phyloP scores from a whole-genome alignment of 2,797 vertebrate species.

The Scomberomorus guttatus region DNA sequence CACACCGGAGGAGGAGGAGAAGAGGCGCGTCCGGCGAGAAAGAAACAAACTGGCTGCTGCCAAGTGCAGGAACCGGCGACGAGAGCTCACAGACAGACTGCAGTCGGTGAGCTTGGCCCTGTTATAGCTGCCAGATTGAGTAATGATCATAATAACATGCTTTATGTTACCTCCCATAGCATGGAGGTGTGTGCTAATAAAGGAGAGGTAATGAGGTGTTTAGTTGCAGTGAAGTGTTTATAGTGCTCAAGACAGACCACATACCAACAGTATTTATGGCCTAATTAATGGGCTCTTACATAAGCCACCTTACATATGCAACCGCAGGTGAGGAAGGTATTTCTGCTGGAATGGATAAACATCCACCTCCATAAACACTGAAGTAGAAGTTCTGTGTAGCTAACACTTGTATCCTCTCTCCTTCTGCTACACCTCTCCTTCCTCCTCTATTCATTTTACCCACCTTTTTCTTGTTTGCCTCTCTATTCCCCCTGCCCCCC shows the following conservation, averaged over 20 bases:
- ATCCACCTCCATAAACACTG: slow-evolving; percentile 36
- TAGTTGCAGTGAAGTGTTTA: slow-evolving; percentile 43
- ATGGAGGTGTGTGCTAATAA: slow-evolving; percentile 44
- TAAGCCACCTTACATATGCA: slow-evolving; percentile 38
- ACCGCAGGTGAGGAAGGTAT: slow-evolving; percentile 30
- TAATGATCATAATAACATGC: slow-evolving; percentile 56
- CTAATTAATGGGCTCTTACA: slow-evolving; percentile 51
- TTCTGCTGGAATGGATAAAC: slow-evolving; percentile 16
- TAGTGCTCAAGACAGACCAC: slow-evolving; percentile 35
- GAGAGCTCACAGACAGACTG: slow-evolving; percentile 95
- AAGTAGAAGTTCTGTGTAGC: slow-evolving; percentile 18
- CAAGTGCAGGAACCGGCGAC: slow-evolving; percentile 94
- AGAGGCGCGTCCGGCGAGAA: slow-evolving; percentile 92
- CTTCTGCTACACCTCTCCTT: slow-evolving; percentile 27
- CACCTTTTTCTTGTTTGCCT: slow-evolving; percentile 24
- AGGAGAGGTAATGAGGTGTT: slow-evolving; percentile 46
- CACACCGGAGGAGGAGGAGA: slow-evolving; percentile 96
- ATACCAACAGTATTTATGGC: slow-evolving; percentile 38
- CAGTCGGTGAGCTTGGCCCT: slow-evolving; percentile 90
- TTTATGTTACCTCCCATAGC: slow-evolving; percentile 33
- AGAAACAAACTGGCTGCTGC: slow-evolving; percentile 96
- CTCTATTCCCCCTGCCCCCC: background rate
- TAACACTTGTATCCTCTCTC: slow-evolving; percentile 29
- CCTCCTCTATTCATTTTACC: slow-evolving; percentile 33
- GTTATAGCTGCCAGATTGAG: slow-evolving; percentile 48